Evolutionary conservation across 2,888 invertebrate genomes (phyloP).

Genomic region (Archips xylosteana): DNA sequence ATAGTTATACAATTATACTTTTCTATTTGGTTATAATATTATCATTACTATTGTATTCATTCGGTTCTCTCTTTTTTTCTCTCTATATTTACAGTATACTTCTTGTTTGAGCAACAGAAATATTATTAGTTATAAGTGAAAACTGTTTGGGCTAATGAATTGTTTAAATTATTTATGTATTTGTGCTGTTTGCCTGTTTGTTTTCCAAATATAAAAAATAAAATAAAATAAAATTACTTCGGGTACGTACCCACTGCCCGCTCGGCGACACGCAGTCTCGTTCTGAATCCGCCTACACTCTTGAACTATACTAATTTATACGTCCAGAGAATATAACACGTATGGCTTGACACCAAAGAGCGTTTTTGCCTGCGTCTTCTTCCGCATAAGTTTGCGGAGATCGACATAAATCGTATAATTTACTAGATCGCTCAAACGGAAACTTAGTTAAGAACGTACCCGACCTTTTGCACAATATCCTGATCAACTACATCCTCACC

Average conservation of each 20-base stretch:
- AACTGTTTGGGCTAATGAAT: no score
- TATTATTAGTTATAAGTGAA: no score
- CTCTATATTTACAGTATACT: no score
- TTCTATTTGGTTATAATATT: no score
- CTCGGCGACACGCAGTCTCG: conserved; percentile 62
- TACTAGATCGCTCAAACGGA: conserved; percentile 62
- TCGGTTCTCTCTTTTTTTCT: no score
- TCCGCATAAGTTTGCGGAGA: conserved; percentile 49
- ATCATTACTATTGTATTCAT: no score
- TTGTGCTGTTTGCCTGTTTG: no score
- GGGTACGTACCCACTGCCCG: conserved; percentile 46
- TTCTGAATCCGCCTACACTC: conserved; percentile 41
- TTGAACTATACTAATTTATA: conserved; percentile 9
- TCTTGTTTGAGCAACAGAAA: no score
- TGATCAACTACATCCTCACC: conserved; percentile 51
- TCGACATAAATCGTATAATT: conserved; percentile 62
- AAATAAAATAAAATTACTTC: no score
- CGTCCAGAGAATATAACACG: not conserved
- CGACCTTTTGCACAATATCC: conserved; percentile 67
- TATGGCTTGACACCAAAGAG: not conserved
- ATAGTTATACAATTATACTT: no score
- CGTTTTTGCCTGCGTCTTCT: conserved; percentile 1
- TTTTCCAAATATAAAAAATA: no score
- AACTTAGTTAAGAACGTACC: conserved; percentile 61
- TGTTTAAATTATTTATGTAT: no score